Percentiles rank a stretch among this genome's conserved stretches.
Conservation (phyloP, 2,888 invertebrate species). For the Eumacrocentrus americanus region DNA sequence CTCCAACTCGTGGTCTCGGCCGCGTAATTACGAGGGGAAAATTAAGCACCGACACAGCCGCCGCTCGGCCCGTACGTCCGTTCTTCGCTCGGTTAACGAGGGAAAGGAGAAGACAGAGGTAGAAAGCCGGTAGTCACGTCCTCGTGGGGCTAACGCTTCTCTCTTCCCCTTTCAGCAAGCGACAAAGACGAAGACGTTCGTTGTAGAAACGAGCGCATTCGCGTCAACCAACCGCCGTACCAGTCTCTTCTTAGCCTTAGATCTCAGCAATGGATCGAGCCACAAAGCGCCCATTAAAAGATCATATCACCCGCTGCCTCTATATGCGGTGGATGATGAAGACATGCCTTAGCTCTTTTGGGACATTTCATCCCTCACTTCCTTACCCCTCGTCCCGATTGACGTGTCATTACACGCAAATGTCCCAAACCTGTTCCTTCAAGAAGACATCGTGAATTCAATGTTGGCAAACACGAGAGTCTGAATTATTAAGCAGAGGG, state of each 20-base stretch:
- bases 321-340: constrained; percentile 35
- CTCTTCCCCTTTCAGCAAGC: constrained; percentile 39
- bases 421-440: too few species aligned
- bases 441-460: too few species aligned
- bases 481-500: too few species aligned
- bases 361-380: not conserved
- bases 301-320: constrained; percentile 56
- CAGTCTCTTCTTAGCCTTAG: constrained; percentile 47
- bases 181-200: constrained; percentile 46
- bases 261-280: constrained; percentile 58
- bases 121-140: constrained; percentile 32
- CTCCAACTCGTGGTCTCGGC: constrained; percentile 35
- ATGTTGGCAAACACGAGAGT: too few species aligned
- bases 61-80: constrained; percentile 47
- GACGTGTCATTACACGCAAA: constrained; percentile 28
- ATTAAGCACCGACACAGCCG: constrained; percentile 63
- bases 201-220: constrained; percentile 24
- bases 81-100: constrained; percentile 38
- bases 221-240: constrained; percentile 23
- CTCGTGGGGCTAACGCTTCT: constrained; percentile 24
- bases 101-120: constrained; percentile 35
- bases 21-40: constrained; percentile 63
- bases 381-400: constrained; percentile 7
- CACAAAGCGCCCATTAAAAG: constrained; percentile 62
- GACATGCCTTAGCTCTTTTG: constrained; percentile 23